Conservation (phyloP, 53 echinoderm and acorn worm genomes). For the Crossaster papposus region DNA sequence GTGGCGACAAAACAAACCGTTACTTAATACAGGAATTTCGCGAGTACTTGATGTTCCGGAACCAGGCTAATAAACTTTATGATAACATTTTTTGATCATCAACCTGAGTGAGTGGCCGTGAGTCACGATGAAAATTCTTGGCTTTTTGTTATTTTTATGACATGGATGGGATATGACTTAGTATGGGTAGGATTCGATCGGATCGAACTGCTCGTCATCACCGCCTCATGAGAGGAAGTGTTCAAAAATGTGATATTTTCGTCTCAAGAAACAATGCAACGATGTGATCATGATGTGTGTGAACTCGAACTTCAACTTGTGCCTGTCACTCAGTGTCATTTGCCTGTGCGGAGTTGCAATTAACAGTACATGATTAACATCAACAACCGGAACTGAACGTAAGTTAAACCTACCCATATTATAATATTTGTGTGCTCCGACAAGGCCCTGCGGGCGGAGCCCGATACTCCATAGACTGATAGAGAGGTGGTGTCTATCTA, state of each 20-base stretch:
- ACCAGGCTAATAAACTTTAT: constrained; percentile 46
- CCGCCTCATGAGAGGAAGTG: constrained; percentile 6
- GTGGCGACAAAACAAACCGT: neutral
- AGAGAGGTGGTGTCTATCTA: too few species aligned
- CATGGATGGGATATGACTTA: constrained; percentile 33
- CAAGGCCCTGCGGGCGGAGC: too few species aligned
- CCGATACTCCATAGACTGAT: too few species aligned
- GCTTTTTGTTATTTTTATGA: constrained; percentile 12
- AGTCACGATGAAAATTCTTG: constrained; percentile 26
- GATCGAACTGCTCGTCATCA: constrained; percentile 24
- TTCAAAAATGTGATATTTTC: constrained; percentile 1
- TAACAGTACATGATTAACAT: too few species aligned
- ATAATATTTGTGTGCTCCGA: too few species aligned
- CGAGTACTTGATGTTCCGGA: neutral
- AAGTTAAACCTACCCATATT: neutral
- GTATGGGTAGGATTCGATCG: neutral
- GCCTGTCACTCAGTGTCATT: too few species aligned
- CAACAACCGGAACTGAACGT: neutral
- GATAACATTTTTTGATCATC: constrained; percentile 16
- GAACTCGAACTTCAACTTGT: too few species aligned
- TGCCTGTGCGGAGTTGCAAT: too few species aligned
- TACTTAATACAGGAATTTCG: neutral
- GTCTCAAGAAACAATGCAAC: constrained; percentile 1
- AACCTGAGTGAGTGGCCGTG: constrained; percentile 45
- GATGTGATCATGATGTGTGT: neutral